Percentiles rank a stretch among this genome's conserved stretches.
Conservation (phyloP, 2,888 invertebrate species). For the Campoletis raptor region DNA sequence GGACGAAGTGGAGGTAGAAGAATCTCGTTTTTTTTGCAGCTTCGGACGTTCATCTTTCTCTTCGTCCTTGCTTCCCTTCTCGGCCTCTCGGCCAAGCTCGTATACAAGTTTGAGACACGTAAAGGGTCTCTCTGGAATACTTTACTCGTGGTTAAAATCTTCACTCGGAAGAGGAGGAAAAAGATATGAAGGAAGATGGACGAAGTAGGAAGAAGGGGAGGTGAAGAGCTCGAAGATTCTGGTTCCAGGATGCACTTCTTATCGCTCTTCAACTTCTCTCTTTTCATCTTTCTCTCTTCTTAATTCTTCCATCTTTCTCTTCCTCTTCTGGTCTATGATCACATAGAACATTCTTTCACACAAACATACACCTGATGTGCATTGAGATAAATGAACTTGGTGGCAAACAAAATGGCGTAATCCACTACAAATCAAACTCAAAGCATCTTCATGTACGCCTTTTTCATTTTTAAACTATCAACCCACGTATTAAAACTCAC, state of each 20-base stretch:
- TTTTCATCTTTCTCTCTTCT: slow-evolving; percentile 12
- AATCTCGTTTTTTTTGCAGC: slow-evolving; percentile 41
- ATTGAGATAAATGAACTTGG: neutral
- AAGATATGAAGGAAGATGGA: slow-evolving; percentile 24
- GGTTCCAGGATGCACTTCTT: slow-evolving; percentile 48
- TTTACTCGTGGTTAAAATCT: slow-evolving; percentile 30
- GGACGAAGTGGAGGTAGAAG: slow-evolving; percentile 24
- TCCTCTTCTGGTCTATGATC: slow-evolving; percentile 14
- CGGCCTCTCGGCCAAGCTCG: slow-evolving; percentile 7
- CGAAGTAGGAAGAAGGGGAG: slow-evolving; percentile 43
- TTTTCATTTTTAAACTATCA: neutral
- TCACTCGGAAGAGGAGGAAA: slow-evolving; percentile 50
- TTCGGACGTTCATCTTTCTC: slow-evolving; percentile 51
- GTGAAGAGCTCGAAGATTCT: slow-evolving; percentile 53
- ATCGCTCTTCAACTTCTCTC: slow-evolving; percentile 10
- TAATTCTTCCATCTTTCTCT: neutral
- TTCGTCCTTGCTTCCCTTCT: slow-evolving; percentile 58
- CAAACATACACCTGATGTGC: neutral
- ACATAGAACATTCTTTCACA: slow-evolving; percentile 4
- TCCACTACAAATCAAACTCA: neutral
- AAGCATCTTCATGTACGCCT: neutral
- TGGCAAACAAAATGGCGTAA: slow-evolving; percentile 9
- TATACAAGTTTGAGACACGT: slow-evolving; percentile 17
- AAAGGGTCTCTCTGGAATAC: slow-evolving; percentile 22
- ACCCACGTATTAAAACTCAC: neutral